A percentile compares a stretch with the other conserved stretches of the same genome.
These are phyloP conservation scores for Speoplatyrhinus poulsoni DNA, from an alignment of 2,113 vertebrate genomes.

Conservation along the genomic window DNA sequence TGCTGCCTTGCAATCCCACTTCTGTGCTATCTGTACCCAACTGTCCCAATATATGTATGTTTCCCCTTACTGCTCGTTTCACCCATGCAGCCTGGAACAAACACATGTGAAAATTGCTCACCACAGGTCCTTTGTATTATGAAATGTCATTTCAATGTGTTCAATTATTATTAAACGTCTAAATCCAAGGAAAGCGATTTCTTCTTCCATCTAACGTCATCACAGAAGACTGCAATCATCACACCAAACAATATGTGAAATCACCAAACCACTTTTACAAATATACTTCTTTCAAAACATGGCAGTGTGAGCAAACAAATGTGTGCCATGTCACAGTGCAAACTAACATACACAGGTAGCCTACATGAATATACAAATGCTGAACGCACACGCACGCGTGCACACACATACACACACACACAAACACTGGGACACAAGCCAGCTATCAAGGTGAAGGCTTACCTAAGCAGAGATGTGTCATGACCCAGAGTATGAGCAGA, in stretches of 20 bases:
- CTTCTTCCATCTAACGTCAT: too few relatives aligned
- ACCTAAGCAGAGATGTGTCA: slow-evolving; percentile 40
- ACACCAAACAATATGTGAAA: too few relatives aligned
- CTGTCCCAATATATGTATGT: slow-evolving; percentile 6
- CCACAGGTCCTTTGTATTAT: too few relatives aligned
- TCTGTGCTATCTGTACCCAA: neutral
- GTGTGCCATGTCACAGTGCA: neutral
- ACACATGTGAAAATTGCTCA: too few relatives aligned
- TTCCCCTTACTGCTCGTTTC: slow-evolving; percentile 3
- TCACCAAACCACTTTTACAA: too few relatives aligned
- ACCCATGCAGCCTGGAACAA: neutral
- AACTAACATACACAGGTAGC: neutral
- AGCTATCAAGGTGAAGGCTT: slow-evolving; percentile 21
- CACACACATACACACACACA: neutral
- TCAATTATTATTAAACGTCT: too few relatives aligned
- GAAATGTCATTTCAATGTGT: too few relatives aligned
- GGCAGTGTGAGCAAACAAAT: neutral
- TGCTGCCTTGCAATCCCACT: too few relatives aligned
- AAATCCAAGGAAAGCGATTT: too few relatives aligned
- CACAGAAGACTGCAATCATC: too few relatives aligned
- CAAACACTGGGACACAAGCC: neutral
- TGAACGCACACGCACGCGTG: neutral
- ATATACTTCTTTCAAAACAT: too few relatives aligned
- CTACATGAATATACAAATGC: slow-evolving; percentile 5
- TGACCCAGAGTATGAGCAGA: slow-evolving; percentile 48